Evolutionary conservation across 2,888 invertebrate species (phyloP).

Genomic region (Gari tellinella): DNA sequence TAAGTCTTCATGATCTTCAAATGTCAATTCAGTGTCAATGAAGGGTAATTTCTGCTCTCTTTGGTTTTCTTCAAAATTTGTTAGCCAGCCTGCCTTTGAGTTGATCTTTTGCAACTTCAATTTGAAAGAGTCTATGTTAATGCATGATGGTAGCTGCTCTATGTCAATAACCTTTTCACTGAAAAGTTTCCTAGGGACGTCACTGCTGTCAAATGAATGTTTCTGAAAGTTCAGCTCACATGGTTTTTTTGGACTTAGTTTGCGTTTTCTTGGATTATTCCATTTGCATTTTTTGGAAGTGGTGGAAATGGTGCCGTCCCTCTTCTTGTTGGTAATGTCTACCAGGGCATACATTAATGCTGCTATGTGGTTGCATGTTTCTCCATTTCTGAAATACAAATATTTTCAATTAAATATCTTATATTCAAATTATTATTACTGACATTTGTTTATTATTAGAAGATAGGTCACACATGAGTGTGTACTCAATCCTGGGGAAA

Average conservation of each 20-base stretch:
- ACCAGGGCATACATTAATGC: slow-evolving; percentile 30
- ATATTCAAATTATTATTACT: no score
- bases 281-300: slow-evolving; percentile 31
- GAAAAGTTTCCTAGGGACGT: not conserved
- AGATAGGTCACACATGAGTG: no score
- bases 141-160: not conserved
- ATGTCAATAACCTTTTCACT: not conserved
- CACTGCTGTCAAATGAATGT: not conserved
- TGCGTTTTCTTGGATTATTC: slow-evolving; percentile 29
- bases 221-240: slow-evolving; percentile 9
- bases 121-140: no score
- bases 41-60: not conserved
- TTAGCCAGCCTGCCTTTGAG: slow-evolving; percentile 17
- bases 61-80: slow-evolving; percentile 9
- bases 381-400: slow-evolving; percentile 21
- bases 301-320: slow-evolving; percentile 19
- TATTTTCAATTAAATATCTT: no score
- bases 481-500: no score
- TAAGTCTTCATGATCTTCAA: slow-evolving; percentile 1
- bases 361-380: slow-evolving; percentile 34
- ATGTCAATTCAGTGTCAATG: not conserved
- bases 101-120: no score
- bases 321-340: slow-evolving; percentile 30
- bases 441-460: no score
- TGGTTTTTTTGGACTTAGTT: slow-evolving; percentile 21